Percentiles rank a stretch among this genome's conserved stretches.
Conservation (phyloP, 2,888 invertebrate genomes). For the Callimorpha dominula region DNA sequence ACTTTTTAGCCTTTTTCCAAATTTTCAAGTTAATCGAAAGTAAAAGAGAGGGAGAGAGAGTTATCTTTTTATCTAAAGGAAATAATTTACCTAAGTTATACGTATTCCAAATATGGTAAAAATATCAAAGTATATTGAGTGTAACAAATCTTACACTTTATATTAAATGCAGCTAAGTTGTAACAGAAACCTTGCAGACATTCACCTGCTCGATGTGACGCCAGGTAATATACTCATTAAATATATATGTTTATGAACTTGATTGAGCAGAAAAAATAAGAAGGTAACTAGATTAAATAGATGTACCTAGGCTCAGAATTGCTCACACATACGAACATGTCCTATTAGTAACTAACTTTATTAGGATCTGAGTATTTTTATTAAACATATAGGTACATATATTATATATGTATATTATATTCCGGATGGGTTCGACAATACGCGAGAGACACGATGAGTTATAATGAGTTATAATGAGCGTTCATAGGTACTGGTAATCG, state of each 20-base stretch:
- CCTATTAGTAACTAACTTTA: background rate
- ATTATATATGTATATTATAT: background rate
- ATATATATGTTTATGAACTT: background rate
- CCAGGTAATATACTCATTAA: background rate
- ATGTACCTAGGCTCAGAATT: background rate
- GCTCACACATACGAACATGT: background rate
- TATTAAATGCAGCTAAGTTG: background rate
- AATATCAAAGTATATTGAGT: background rate
- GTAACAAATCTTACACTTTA: background rate
- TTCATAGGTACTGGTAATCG: background rate
- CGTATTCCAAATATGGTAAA: background rate
- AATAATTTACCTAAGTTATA: background rate
- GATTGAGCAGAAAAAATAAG: background rate
- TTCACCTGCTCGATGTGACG: background rate
- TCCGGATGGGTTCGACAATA: background rate
- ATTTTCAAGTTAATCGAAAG: too few relatives aligned
- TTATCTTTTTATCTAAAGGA: too few relatives aligned
- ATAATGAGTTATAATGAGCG: too few relatives aligned
- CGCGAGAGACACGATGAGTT: background rate
- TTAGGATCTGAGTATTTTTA: background rate
- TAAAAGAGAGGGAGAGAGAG: too few relatives aligned
- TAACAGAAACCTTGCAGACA: background rate
- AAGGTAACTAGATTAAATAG: background rate
- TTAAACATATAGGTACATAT: background rate
- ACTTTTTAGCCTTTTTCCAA: too few relatives aligned